Evolutionary conservation across 2,113 vertebrate species (phyloP).

Genomic region (Brienomyrus brachyistius): DNA sequence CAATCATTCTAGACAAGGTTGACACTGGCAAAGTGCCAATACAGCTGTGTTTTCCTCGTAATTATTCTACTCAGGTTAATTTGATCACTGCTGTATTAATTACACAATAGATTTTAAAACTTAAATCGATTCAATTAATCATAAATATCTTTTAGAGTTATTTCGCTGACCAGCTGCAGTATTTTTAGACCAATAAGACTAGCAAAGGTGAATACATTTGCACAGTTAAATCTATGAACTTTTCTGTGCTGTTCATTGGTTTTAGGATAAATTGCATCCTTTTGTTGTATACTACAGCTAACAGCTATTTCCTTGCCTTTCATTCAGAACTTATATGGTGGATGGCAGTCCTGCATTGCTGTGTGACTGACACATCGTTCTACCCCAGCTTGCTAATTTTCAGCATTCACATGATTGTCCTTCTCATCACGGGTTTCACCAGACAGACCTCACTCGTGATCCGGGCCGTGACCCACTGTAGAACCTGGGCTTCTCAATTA

Average conservation of each 20-base stretch:
- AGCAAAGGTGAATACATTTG: not conserved
- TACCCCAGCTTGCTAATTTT: not conserved
- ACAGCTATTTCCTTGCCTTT: not conserved
- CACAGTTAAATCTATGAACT: not conserved
- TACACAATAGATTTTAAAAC: not conserved
- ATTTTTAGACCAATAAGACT: not conserved
- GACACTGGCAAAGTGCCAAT: not conserved
- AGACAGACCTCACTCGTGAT: not conserved
- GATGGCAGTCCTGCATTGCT: not conserved
- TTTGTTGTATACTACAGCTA: not conserved
- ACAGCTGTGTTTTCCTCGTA: not conserved
- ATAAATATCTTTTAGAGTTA: not conserved
- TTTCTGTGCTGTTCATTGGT: not conserved
- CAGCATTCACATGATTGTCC: not conserved
- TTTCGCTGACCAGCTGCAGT: not conserved
- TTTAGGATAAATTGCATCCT: not conserved
- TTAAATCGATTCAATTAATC: not conserved
- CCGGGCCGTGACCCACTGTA: not conserved
- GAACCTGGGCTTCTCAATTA: not conserved
- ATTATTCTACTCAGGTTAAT: not conserved
- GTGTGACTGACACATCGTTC: not conserved
- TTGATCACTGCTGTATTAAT: not conserved
- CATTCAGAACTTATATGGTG: not conserved
- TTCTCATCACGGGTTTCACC: not conserved
- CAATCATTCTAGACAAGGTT: not conserved